Percentiles rank a stretch among this genome's conserved stretches.
Evolutionary conservation across 1,140 invertebrate genomes (phyloP).

Genomic region (Diuraphis noxia): DNA sequence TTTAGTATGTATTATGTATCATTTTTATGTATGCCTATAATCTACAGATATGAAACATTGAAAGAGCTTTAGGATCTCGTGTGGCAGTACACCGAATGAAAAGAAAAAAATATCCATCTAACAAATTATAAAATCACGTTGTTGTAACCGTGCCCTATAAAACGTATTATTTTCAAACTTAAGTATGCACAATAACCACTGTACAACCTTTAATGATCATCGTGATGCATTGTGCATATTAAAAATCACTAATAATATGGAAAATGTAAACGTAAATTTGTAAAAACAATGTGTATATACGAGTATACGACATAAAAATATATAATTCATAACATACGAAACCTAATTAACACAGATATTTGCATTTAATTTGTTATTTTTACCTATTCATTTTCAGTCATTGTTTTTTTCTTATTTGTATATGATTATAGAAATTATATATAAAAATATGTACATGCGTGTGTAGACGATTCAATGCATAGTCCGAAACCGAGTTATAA

Average conservation of each 20-base stretch:
- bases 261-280: background rate
- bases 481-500: background rate
- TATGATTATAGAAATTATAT: too few species aligned
- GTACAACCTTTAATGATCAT: background rate
- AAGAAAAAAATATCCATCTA: too few species aligned
- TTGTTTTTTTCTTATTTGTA: background rate
- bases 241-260: background rate
- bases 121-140: too few species aligned
- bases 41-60: too few species aligned
- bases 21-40: too few species aligned
- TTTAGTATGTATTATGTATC: too few species aligned
- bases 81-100: too few species aligned
- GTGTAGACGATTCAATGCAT: background rate
- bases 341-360: background rate
- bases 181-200: background rate
- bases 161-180: background rate
- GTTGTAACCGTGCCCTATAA: too few species aligned
- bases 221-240: background rate
- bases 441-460: too few species aligned
- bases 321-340: background rate
- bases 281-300: background rate
- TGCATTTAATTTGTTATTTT: background rate
- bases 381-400: background rate
- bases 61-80: too few species aligned
- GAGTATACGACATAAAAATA: background rate